Base-by-base conservation (phyloP, 2,113 vertebrate genomes). In the Coreoperca whiteheadi region DNA sequence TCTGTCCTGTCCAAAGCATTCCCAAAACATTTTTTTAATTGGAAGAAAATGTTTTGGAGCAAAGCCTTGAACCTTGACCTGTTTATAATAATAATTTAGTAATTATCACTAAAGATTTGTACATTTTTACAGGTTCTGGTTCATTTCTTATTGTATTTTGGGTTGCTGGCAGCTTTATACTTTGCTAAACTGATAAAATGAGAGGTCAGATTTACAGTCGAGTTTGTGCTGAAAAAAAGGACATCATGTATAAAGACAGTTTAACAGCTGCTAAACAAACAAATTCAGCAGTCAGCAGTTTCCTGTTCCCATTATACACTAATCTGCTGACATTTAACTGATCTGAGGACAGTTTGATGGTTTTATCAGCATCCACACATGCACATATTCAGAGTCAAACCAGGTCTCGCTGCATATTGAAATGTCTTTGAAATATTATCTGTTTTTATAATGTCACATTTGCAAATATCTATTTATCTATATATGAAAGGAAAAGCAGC, bases 271-370 rank as follows among this genome's bases (percentile, higher is more conserved):
- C 9, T 16, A 48, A 48, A 48, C 46, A 48, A 48, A 48, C 16
- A 12, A 41, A n/a, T n/a, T n/a, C n/a, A n/a, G n/a, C n/a, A 41
- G 41, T 50, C 50, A 53, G 50, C 5, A 28, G 54, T 12, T 25
- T 28, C 54, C 25, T 57, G 5, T 57, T 57, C 54, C 25, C 51
- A n/a, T 8, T 2, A 46, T 3, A 46, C 43, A 15, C 54, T 18
- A 34, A 61, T 21, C 30, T 37, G 34, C 21, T 39, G 71, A 48
- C 80, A 82, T 82, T 53, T 43, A 76, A 46, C 57, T 70, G 71
- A 74, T 41, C 71, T 75, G 23, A 74, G 61, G 53, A 59, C 41
- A 16, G 63, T 74, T 39, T 66, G 79, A 81, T 9, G 63, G 61
- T 14, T 74, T 74, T 67, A 74, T 59, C 63, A 63, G 46, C 9